phyloP scores from a whole-genome alignment of 1,140 invertebrate species.

The Cydia splendana region DNA sequence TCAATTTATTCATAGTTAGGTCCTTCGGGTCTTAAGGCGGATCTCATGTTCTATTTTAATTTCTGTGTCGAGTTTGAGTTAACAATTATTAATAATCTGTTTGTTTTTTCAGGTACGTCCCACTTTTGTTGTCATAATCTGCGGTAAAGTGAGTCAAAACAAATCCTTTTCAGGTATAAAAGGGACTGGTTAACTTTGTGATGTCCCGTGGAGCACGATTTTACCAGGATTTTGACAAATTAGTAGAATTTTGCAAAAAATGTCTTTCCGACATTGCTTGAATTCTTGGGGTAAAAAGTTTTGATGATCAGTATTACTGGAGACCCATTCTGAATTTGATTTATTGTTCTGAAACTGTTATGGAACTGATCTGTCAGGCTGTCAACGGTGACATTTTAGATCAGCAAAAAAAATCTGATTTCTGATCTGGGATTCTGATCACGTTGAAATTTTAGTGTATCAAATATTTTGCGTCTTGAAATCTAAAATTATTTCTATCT shows the following conservation, averaged over 20 bases:
- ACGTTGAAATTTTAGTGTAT: not conserved
- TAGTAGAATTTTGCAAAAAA: slow-evolving; percentile 5
- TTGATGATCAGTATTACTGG: too few relatives aligned
- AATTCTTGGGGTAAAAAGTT: not conserved
- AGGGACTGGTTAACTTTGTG: not conserved
- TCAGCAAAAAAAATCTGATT: too few relatives aligned
- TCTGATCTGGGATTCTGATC: too few relatives aligned
- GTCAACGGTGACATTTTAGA: too few relatives aligned
- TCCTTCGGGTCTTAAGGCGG: not conserved
- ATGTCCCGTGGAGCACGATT: not conserved
- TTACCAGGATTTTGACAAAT: not conserved
- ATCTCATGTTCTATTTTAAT: slow-evolving; percentile 11
- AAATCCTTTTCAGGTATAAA: slow-evolving; percentile 22
- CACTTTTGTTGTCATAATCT: slow-evolving; percentile 26
- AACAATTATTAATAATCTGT: slow-evolving; percentile 28
- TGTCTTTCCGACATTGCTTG: not conserved
- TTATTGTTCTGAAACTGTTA: too few relatives aligned
- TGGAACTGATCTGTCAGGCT: too few relatives aligned
- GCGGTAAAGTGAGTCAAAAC: slow-evolving; percentile 1
- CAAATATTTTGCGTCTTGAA: not conserved
- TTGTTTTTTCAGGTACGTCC: slow-evolving; percentile 26
- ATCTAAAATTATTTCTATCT: not conserved
- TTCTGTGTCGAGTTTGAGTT: not conserved
- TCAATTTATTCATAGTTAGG: not conserved
- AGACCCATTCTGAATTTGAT: too few relatives aligned